Evolutionary conservation across 53 echinoderm and acorn worm genomes (phyloP).

Genomic region (Holothuria leucospilota): DNA sequence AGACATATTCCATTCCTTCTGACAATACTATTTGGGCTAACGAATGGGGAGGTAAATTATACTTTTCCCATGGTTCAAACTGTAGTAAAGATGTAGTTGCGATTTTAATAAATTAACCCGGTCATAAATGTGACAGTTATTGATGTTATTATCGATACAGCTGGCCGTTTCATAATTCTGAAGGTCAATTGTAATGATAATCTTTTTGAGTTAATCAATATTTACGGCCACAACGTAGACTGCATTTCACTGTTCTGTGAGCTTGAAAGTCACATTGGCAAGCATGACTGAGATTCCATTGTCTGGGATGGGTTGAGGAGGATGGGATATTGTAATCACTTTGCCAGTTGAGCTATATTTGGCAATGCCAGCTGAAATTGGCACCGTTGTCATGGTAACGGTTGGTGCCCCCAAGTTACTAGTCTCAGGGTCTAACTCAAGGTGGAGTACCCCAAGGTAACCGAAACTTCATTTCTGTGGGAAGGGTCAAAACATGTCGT

Average conservation of each 20-base stretch:
- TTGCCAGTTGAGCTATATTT: too few relatives aligned
- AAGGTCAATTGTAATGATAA: background rate
- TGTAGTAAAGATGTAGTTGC: background rate
- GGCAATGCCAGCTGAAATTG: too few relatives aligned
- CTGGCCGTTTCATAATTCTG: background rate
- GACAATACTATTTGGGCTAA: background rate
- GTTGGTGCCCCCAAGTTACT: too few relatives aligned
- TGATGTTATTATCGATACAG: background rate
- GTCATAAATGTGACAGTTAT: background rate
- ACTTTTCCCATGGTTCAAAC: background rate
- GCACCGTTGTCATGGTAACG: too few relatives aligned
- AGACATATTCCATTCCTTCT: slow-evolving; percentile 1
- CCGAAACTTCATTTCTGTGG: too few relatives aligned
- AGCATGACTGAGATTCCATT: background rate
- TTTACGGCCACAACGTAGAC: background rate
- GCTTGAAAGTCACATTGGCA: background rate
- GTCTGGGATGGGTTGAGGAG: background rate
- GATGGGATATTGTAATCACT: too few relatives aligned
- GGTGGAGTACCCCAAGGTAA: too few relatives aligned
- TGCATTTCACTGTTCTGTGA: background rate
- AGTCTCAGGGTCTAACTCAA: too few relatives aligned
- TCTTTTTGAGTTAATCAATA: slow-evolving; percentile 17
- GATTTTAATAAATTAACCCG: background rate
- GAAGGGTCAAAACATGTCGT: too few relatives aligned
- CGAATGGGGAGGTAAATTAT: background rate